A percentile compares a stretch with the other conserved stretches of the same genome.
These are phyloP conservation scores for Resseliella maxima DNA, from an alignment of 2,888 invertebrate species.

Conservation along the genomic window DNA sequence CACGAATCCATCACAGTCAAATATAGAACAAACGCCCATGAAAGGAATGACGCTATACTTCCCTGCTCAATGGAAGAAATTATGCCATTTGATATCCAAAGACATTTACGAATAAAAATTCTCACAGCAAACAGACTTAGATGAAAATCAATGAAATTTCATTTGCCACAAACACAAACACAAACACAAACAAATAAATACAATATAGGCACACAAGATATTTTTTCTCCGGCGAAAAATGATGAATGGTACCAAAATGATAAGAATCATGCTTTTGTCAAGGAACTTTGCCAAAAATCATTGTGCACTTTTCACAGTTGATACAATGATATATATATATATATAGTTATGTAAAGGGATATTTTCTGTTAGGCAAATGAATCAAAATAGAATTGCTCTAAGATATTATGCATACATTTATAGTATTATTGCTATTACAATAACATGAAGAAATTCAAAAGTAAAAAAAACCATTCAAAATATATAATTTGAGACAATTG, in stretches of 20 bases:
- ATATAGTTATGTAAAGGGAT: too few species aligned
- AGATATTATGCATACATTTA: too few species aligned
- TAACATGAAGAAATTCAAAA: too few species aligned
- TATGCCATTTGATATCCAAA: background rate
- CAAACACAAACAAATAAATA: conserved; percentile 38
- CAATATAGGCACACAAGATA: background rate
- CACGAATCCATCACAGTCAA: background rate
- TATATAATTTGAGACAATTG: background rate
- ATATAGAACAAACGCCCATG: background rate
- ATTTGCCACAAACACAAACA: background rate
- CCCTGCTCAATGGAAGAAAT: background rate
- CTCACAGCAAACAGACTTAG: background rate
- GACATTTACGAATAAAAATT: background rate
- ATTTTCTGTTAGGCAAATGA: too few species aligned
- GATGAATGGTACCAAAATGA: conserved; percentile 13
- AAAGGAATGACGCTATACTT: background rate
- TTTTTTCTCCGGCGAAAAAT: background rate
- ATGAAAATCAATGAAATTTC: background rate
- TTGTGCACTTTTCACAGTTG: background rate
- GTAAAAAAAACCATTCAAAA: background rate
- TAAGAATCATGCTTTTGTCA: background rate
- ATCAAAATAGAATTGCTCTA: too few species aligned
- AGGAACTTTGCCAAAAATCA: background rate
- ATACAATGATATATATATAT: background rate
- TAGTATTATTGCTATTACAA: too few species aligned